Evolutionary conservation across 1,140 invertebrate genomes (phyloP).

Genomic region (Lordiphosa clarofinis): DNA sequence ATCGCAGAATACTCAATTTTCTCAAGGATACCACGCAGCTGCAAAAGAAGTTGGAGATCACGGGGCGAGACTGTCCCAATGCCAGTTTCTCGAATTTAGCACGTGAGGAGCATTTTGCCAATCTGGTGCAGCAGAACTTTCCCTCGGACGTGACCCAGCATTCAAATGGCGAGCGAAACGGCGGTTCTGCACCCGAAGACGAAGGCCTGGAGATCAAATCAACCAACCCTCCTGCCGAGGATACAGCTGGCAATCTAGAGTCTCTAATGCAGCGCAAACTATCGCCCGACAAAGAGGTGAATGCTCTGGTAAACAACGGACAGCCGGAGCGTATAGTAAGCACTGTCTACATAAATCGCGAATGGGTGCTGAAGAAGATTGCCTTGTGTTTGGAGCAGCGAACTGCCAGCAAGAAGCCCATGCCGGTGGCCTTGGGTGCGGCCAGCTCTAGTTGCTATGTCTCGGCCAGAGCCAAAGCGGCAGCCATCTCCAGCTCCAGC

Average conservation of each 20-base stretch:
- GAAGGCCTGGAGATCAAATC: conserved; percentile 43
- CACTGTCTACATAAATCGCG: conserved; percentile 82
- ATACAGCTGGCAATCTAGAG: conserved; percentile 70
- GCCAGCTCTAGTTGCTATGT: conserved; percentile 48
- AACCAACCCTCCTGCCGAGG: conserved; percentile 17
- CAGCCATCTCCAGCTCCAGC: conserved; percentile 66
- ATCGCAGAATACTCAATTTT: conserved; percentile 76
- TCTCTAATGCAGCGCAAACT: conserved; percentile 72
- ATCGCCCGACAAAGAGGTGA: conserved; percentile 77
- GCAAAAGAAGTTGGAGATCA: conserved; percentile 77
- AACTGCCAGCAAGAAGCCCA: conserved; percentile 80
- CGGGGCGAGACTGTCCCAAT: conserved; percentile 74
- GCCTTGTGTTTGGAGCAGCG: conserved; percentile 92
- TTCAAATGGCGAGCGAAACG: conserved; percentile 25
- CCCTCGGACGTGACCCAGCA: conserved; percentile 37
- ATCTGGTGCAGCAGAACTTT: conserved; percentile 78
- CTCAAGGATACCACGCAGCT: conserved; percentile 78
- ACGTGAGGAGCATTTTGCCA: conserved; percentile 78
- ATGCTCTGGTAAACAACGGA: conserved; percentile 49
- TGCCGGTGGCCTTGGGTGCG: conserved; percentile 52
- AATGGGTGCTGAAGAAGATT: conserved; percentile 98
- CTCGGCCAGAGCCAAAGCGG: conserved; percentile 61
- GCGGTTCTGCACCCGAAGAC: conserved; percentile 45
- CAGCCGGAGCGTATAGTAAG: conserved; percentile 38
- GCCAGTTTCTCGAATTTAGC: conserved; percentile 78